Conservation (phyloP, 53 echinoderm and acorn worm genomes). For the Holothuria leucospilota region DNA sequence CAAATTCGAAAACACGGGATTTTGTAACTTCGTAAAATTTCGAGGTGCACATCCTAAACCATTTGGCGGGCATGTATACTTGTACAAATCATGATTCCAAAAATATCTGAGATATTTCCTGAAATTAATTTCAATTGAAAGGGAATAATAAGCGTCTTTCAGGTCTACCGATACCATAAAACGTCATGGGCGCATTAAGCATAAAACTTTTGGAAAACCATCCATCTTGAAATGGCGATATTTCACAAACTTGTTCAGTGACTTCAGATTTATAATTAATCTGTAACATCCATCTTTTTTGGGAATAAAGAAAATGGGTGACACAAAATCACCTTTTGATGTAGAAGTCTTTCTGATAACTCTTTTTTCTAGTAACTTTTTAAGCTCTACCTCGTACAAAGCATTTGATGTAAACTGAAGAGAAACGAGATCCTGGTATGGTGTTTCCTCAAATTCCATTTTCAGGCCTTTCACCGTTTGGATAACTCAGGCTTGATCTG, state of each 20-base stretch:
- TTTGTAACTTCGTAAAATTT: too few species aligned
- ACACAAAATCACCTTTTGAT: constrained; percentile 29
- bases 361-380: constrained; percentile 26
- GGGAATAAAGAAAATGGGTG: constrained; percentile 28
- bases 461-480: constrained; percentile 8
- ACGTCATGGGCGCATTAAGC: background rate
- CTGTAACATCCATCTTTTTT: constrained; percentile 26
- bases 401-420: constrained; percentile 18
- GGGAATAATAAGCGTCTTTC: constrained; percentile 11
- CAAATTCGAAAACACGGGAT: constrained; percentile 24
- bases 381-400: constrained; percentile 21
- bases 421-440: constrained; percentile 15
- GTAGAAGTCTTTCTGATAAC: constrained; percentile 12
- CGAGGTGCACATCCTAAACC: too few species aligned
- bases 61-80: too few species aligned
- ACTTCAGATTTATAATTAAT: constrained; percentile 19
- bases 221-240: constrained; percentile 12
- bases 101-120: constrained; percentile 21
- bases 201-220: constrained; percentile 21
- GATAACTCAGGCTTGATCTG: constrained; percentile 33
- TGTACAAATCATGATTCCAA: too few species aligned
- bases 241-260: background rate
- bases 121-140: constrained; percentile 24
- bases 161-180: too few species aligned
- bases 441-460: constrained; percentile 38